These are phyloP conservation scores for Dasysyrphus albostriatus DNA, from an alignment of 2,888 invertebrate genomes.

Conservation along the genomic window DNA sequence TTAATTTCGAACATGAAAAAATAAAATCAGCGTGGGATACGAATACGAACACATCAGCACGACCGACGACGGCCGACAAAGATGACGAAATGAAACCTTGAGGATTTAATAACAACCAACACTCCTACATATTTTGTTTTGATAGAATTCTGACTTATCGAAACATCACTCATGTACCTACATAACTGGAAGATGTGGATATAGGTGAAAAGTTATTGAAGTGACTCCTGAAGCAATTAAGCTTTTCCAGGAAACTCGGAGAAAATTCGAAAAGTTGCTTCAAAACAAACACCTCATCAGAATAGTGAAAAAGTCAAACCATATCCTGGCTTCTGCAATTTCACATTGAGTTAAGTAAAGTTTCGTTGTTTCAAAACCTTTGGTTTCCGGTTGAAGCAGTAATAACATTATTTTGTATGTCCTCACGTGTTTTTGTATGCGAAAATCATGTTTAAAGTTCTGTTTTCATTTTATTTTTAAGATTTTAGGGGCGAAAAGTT, in stretches of 20 bases:
- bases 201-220: background rate
- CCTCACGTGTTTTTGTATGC: too few relatives aligned
- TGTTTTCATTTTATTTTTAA: too few relatives aligned
- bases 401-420: too few relatives aligned
- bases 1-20: conserved; percentile 11
- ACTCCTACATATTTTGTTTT: background rate
- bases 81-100: background rate
- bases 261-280: background rate
- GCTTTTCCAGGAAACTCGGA: background rate
- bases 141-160: background rate
- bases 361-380: too few relatives aligned
- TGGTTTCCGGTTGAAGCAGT: too few relatives aligned
- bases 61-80: too few relatives aligned
- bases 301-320: background rate
- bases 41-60: too few relatives aligned
- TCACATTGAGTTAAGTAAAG: background rate
- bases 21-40: conserved; percentile 4
- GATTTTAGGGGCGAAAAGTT: too few relatives aligned
- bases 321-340: background rate
- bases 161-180: background rate
- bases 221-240: background rate
- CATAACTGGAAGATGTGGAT: background rate
- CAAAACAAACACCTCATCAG: background rate
- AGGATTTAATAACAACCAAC: background rate
- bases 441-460: too few relatives aligned